Percentiles rank a stretch among this genome's conserved stretches.
These are phyloP conservation scores for Bellardia pandia DNA, from an alignment of 2,888 invertebrate species.

Conservation along the genomic window DNA sequence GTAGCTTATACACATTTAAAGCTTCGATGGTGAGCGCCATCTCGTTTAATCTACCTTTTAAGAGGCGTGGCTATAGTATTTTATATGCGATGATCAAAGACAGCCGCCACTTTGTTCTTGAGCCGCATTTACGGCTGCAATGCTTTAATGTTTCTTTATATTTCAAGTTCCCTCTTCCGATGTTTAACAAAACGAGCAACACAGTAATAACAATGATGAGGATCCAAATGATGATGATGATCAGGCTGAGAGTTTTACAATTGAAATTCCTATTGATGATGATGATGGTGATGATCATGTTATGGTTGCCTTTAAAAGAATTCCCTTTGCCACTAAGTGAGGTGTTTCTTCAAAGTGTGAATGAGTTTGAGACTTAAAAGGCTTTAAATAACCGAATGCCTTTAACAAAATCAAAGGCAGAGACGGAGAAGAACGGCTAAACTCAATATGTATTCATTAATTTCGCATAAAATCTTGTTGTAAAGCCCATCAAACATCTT, in stretches of 20 bases:
- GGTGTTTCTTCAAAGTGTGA: conserved; percentile 66
- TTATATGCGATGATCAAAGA: conserved; percentile 84
- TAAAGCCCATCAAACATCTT: conserved; percentile 32
- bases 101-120: conserved; percentile 82
- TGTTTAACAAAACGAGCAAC: conserved; percentile 16
- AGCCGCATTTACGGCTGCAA: conserved; percentile 76
- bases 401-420: conserved; percentile 34
- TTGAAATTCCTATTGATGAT: conserved; percentile 7
- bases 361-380: conserved; percentile 52
- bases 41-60: conserved; percentile 84
- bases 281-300: conserved; percentile 12
- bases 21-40: conserved; percentile 83
- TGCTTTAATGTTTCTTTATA: conserved; percentile 60
- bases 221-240: not conserved
- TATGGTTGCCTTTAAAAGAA: conserved; percentile 6
- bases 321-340: conserved; percentile 42
- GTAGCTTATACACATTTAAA: conserved; percentile 73
- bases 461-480: conserved; percentile 59
- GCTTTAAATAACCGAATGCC: conserved; percentile 52
- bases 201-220: conserved; percentile 11
- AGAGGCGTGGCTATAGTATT: conserved; percentile 84
- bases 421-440: not conserved
- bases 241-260: conserved; percentile 22
- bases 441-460: conserved; percentile 65
- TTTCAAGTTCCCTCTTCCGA: conserved; percentile 36